These are phyloP conservation scores for Drosophila subpulchrella DNA, from an alignment of 1,140 invertebrate genomes.

Conservation along the genomic window DNA sequence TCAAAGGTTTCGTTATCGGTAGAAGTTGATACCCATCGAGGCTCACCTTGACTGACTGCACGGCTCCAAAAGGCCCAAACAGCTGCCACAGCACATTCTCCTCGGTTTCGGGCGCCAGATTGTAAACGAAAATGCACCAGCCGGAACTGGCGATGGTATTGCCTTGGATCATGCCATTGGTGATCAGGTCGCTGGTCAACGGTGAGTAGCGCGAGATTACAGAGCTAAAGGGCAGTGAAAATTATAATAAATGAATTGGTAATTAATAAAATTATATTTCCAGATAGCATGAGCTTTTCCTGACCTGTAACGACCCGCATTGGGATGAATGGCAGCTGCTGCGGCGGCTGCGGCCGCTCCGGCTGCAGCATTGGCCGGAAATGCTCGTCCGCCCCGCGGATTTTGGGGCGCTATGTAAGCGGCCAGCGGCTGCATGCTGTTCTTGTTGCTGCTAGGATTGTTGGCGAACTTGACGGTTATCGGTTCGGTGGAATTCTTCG, in stretches of 20 bases:
- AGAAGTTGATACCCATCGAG: background rate
- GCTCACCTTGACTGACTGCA: slow-evolving; percentile 96
- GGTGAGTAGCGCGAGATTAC: slow-evolving; percentile 92
- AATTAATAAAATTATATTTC: background rate
- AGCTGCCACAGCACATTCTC: slow-evolving; percentile 99
- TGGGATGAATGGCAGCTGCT: slow-evolving; percentile 92
- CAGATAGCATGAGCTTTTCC: slow-evolving; percentile 30
- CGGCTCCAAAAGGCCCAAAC: slow-evolving; percentile 99
- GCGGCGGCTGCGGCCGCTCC: slow-evolving; percentile 86
- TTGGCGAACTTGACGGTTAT: slow-evolving; percentile 99
- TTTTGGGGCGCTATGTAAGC: slow-evolving; percentile 94
- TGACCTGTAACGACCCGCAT: slow-evolving; percentile 94
- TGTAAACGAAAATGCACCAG: slow-evolving; percentile 99
- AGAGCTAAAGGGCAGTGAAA: slow-evolving; percentile 55
- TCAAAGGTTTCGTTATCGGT: too few relatives aligned
- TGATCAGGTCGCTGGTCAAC: slow-evolving; percentile 95
- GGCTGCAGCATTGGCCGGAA: slow-evolving; percentile 90
- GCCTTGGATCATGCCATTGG: slow-evolving; percentile 93
- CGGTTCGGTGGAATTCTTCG: slow-evolving; percentile 97
- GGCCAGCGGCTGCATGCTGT: slow-evolving; percentile 95
- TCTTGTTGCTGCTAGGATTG: slow-evolving; percentile 98
- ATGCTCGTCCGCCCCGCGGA: slow-evolving; percentile 88
- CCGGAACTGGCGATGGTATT: slow-evolving; percentile 92
- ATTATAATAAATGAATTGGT: background rate
- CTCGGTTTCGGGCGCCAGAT: slow-evolving; percentile 98